These are phyloP conservation scores for Mustela nigripes DNA, from an alignment of 2,113 vertebrate species.

Conservation along the genomic window DNA sequence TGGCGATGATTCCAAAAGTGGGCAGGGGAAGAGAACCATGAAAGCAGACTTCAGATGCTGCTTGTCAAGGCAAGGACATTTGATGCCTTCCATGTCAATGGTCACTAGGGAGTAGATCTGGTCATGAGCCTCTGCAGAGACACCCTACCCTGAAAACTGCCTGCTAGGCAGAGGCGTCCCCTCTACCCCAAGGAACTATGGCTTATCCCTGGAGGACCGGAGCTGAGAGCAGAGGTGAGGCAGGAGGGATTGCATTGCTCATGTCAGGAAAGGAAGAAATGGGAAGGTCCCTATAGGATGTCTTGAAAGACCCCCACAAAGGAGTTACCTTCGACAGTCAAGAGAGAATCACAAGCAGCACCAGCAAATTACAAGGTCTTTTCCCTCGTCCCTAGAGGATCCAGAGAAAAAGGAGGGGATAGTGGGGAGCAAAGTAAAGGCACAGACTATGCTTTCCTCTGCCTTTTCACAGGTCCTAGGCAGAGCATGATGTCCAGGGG, in stretches of 20 bases:
- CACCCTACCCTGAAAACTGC: background rate
- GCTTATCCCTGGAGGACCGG: background rate
- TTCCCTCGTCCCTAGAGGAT: background rate
- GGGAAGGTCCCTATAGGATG: no score
- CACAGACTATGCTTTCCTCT: background rate
- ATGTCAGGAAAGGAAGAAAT: background rate
- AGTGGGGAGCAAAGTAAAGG: background rate
- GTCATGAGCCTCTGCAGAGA: background rate
- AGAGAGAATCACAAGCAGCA: background rate
- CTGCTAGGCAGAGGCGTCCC: background rate
- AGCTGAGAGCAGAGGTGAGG: background rate
- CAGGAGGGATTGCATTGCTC: background rate
- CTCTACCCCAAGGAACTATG: background rate
- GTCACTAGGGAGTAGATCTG: background rate
- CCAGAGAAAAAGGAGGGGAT: background rate
- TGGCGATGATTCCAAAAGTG: fast-evolving
- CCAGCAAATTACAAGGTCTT: background rate
- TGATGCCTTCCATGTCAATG: no score
- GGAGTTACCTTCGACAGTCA: background rate
- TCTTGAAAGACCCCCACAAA: background rate
- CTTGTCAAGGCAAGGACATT: background rate
- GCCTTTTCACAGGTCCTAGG: fast-evolving
- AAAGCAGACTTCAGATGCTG: background rate
- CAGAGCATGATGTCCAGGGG: fast-evolving
- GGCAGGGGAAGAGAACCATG: background rate